Conservation (phyloP, 2,888 invertebrate species). For the Hedya salicella region DNA sequence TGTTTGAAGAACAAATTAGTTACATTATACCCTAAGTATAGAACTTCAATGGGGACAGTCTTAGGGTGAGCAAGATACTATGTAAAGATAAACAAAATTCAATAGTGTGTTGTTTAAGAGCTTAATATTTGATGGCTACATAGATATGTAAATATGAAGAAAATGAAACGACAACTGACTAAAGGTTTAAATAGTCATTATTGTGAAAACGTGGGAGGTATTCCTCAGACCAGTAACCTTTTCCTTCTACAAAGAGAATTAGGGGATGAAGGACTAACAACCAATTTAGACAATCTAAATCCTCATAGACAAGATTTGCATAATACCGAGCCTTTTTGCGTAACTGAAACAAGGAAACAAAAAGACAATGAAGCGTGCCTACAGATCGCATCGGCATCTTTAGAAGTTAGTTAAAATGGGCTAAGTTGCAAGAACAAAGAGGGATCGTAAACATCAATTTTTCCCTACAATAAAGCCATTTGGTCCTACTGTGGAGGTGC, state of each 20-base stretch:
- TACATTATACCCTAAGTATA: constrained; percentile 79
- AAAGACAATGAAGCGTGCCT: constrained; percentile 52
- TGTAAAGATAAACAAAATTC: background rate
- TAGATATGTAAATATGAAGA: too few species aligned
- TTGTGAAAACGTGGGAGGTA: constrained; percentile 26
- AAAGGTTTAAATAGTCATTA: too few species aligned
- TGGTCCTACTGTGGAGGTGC: constrained; percentile 74
- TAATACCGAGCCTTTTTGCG: constrained; percentile 37
- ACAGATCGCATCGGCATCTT: constrained; percentile 63
- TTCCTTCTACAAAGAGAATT: constrained; percentile 14
- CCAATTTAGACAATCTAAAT: constrained; percentile 38
- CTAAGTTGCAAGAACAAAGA: constrained; percentile 59
- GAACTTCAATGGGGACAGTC: constrained; percentile 64
- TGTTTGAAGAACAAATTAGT: constrained; percentile 85
- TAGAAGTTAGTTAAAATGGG: constrained; percentile 61
- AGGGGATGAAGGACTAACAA: constrained; percentile 18
- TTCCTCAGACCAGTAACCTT: background rate
- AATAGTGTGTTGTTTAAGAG: background rate
- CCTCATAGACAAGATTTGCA: constrained; percentile 37
- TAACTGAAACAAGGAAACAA: constrained; percentile 33
- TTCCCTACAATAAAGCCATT: constrained; percentile 76
- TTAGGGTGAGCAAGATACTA: constrained; percentile 52
- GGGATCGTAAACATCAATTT: constrained; percentile 72
- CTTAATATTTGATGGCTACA: background rate
- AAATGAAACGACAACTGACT: too few species aligned